Percentiles rank a stretch among this genome's conserved stretches.
phyloP scores from a whole-genome alignment of 2,888 invertebrate genomes.

The Aspidiotus destructor region DNA sequence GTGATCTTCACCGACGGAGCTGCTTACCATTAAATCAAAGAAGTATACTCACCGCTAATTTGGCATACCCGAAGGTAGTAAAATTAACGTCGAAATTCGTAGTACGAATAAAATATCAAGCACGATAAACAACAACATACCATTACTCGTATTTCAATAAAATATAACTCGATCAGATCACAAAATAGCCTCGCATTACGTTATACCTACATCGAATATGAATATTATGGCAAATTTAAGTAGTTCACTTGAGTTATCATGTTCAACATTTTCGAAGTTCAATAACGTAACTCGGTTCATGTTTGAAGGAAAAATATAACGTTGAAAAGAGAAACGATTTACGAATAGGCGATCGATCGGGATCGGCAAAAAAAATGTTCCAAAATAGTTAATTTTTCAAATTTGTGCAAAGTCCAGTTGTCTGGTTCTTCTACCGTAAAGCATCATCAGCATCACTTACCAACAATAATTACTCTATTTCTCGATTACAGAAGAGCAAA shows the following conservation, averaged over 20 bases:
- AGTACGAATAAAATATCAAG: slow-evolving; percentile 1
- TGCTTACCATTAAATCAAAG: slow-evolving; percentile 18
- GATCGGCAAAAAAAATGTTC: no score
- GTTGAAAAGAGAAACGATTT: slow-evolving; percentile 1
- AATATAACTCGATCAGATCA: no score
- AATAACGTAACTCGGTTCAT: slow-evolving; percentile 26
- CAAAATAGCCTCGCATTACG: slow-evolving; percentile 21
- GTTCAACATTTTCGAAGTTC: slow-evolving; percentile 22
- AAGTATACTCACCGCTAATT: slow-evolving; percentile 24
- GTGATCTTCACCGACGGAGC: neutral
- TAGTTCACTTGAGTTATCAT: slow-evolving; percentile 14
- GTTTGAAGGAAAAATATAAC: slow-evolving; percentile 6
- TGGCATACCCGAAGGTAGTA: slow-evolving; percentile 3
- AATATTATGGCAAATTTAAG: slow-evolving; percentile 3
- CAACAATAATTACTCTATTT: slow-evolving; percentile 1
- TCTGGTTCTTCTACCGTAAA: slow-evolving; percentile 26
- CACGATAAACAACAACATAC: slow-evolving; percentile 9
- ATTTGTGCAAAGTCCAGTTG: slow-evolving; percentile 25
- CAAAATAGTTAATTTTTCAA: slow-evolving; percentile 13
- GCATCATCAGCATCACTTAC: slow-evolving; percentile 30
- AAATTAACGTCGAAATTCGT: slow-evolving; percentile 20
- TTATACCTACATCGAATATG: slow-evolving; percentile 19
- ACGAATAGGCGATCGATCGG: no score
- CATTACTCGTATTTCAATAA: no score
- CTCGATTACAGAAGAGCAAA: neutral